Evolutionary conservation across 2,797 vertebrate genomes (phyloP).

Genomic region (Toxotes lorentzi): DNA sequence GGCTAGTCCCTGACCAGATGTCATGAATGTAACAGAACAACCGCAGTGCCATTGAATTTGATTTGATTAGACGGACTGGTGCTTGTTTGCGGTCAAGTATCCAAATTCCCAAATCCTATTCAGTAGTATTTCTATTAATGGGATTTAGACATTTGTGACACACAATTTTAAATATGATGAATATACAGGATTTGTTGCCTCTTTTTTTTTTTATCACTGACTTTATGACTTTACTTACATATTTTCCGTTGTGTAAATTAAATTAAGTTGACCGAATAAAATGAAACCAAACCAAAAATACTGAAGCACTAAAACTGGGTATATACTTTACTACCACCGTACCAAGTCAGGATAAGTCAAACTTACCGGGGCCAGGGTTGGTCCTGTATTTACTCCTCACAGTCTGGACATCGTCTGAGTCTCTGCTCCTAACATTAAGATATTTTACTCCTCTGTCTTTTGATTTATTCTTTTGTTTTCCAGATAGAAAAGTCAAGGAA

Average conservation of each 20-base stretch:
- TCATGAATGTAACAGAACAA: conserved; percentile 15
- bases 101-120: background rate
- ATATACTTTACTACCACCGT: background rate
- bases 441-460: conserved; percentile 33
- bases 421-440: conserved; percentile 18
- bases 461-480: conserved; percentile 42
- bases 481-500: conserved; percentile 41
- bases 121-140: background rate
- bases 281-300: background rate
- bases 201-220: background rate
- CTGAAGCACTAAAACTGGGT: background rate
- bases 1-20: background rate
- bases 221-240: background rate
- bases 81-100: background rate
- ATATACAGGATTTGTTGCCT: background rate
- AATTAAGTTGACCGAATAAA: background rate
- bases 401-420: conserved; percentile 39
- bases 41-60: background rate
- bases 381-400: conserved; percentile 48
- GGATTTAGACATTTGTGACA: background rate
- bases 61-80: background rate
- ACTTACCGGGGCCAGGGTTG: conserved; percentile 67
- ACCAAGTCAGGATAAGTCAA: conserved; percentile 14
- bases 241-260: background rate
- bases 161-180: background rate